Evolutionary conservation across 2,797 vertebrate species (phyloP).

Genomic region (Orientallactaga sibirica): DNA sequence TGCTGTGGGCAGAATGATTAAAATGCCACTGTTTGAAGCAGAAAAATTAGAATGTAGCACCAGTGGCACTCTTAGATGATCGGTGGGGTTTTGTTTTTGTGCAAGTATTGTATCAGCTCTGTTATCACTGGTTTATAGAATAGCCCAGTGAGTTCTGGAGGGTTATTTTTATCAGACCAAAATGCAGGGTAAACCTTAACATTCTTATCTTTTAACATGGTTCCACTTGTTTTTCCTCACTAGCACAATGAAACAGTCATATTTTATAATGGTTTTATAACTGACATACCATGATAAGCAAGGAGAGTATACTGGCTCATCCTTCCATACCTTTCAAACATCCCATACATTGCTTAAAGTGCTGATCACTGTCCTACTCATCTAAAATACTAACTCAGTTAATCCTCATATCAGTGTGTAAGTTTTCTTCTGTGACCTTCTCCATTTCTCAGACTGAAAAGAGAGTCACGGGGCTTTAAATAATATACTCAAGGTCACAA

Average conservation of each 20-base stretch:
- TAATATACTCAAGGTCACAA: not conserved
- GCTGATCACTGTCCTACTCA: not conserved
- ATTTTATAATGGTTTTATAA: not conserved
- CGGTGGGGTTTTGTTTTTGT: slow-evolving; percentile 42
- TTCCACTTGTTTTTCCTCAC: not conserved
- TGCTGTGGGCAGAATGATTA: slow-evolving; percentile 67
- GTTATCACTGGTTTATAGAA: not conserved
- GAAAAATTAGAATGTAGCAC: slow-evolving; percentile 58
- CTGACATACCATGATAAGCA: not conserved
- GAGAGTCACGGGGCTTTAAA: not conserved
- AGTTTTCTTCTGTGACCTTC: not conserved
- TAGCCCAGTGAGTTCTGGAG: not conserved
- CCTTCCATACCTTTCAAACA: not conserved
- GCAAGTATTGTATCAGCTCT: slow-evolving; percentile 10
- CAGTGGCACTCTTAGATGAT: not conserved
- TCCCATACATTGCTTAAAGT: not conserved
- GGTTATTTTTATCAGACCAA: not conserved
- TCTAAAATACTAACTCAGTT: not conserved
- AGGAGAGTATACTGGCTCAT: not conserved
- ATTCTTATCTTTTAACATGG: not conserved
- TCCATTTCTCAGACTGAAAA: not conserved
- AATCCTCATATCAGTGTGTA: not conserved
- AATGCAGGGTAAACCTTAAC: not conserved
- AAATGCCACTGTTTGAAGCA: slow-evolving; percentile 63
- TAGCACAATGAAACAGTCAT: not conserved